These are phyloP conservation scores for Pampus argenteus DNA, from an alignment of 2,797 vertebrate species.

Conservation along the genomic window DNA sequence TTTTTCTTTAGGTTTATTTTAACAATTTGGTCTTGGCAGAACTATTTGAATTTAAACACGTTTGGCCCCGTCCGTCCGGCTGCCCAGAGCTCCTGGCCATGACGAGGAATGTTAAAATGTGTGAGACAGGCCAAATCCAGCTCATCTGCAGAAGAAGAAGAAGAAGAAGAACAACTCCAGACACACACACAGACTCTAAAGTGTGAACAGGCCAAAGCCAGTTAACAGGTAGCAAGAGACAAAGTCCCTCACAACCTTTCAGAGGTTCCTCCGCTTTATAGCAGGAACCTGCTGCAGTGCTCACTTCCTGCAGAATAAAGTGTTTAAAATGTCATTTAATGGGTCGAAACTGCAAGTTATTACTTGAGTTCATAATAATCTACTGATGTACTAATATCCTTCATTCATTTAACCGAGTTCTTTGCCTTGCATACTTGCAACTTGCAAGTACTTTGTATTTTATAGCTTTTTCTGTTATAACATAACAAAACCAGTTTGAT, in stretches of 20 bases:
- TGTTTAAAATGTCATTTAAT: background rate
- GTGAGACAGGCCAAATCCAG: slow-evolving; percentile 79
- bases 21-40: slow-evolving; percentile 17
- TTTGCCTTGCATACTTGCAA: background rate
- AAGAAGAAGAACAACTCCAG: slow-evolving; percentile 65
- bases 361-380: background rate
- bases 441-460: background rate
- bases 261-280: background rate
- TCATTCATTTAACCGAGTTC: background rate
- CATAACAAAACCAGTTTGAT: background rate
- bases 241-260: slow-evolving; percentile 1
- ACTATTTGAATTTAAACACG: slow-evolving; percentile 36
- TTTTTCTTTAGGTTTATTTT: slow-evolving; percentile 7
- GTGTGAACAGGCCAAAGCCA: slow-evolving; percentile 55
- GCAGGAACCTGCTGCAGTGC: background rate
- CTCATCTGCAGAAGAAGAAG: slow-evolving; percentile 86
- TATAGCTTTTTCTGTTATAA: background rate
- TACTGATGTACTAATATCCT: too few relatives aligned
- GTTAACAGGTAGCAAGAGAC: slow-evolving; percentile 75
- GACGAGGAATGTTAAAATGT: slow-evolving; percentile 85
- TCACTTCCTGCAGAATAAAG: background rate
- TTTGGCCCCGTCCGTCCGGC: slow-evolving; percentile 28
- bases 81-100: slow-evolving; percentile 68
- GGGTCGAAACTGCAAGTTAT: background rate
- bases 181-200: slow-evolving; percentile 50